Conservation (phyloP, 2,113 vertebrate species). For the Grus americana region DNA sequence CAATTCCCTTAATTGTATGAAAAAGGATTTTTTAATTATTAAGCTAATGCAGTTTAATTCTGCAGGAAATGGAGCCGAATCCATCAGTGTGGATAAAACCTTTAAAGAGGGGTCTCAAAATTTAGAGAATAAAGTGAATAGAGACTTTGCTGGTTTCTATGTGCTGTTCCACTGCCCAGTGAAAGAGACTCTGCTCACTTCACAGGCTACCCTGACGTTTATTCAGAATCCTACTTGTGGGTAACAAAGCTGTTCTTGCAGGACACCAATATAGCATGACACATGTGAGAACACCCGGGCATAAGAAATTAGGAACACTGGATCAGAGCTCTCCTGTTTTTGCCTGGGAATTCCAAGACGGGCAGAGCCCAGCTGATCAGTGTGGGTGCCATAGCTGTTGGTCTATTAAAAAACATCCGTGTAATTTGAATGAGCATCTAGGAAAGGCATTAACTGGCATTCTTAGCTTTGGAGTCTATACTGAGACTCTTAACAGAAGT, state of each 20-base stretch:
- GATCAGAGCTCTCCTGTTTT: neutral
- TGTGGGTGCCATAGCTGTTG: neutral
- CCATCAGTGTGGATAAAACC: neutral
- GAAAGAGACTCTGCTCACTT: neutral
- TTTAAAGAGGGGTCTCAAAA: neutral
- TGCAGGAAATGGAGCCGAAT: neutral
- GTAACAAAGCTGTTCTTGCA: neutral
- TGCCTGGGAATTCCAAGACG: neutral
- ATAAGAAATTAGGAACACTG: neutral
- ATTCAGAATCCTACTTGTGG: neutral
- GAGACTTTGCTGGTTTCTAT: neutral
- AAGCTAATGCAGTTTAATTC: conserved; percentile 34
- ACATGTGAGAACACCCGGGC: neutral
- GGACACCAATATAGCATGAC: neutral
- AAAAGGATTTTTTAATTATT: conserved; percentile 48
- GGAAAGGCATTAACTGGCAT: neutral
- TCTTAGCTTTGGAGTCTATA: neutral
- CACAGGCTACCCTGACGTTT: neutral
- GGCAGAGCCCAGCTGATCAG: neutral
- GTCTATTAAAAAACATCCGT: neutral
- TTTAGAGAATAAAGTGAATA: neutral
- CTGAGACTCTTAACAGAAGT: neutral
- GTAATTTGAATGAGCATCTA: neutral
- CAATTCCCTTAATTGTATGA: conserved; percentile 26
- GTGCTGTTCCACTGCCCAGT: neutral